Base-by-base conservation (phyloP, 1,140 invertebrate genomes). In the Trichonephila clavipes region DNA sequence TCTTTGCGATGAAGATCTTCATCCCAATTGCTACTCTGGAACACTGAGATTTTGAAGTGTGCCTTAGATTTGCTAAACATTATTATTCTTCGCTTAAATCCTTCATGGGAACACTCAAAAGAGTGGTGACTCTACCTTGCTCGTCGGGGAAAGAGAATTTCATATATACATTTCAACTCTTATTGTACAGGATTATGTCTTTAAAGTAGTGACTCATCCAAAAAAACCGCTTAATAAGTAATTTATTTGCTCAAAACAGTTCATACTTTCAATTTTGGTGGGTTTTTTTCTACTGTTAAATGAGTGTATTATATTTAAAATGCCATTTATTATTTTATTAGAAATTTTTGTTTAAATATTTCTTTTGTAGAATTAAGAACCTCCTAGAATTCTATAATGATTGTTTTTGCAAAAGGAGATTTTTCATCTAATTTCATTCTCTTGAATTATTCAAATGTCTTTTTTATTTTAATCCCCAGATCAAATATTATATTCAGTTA, bases 51-150 rank as follows among this genome's bases (percentile, higher is more conserved):
- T 88, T 88, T 88, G 64, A 93, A 93, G 92, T 88, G 92, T 93
- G 92, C 92, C 92, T 93, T 93, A 93, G 85, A 93, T 93, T 93
- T 93, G 92, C 86, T 93, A 93, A 88, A 88, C 51, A 92, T 82
- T 89, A 85, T 88, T 93, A 40, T 81, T 93, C 92, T 88, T 64
- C 28, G 92, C 91, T 93, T 87, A 69, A 92, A 24, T 81, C 88
- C 61, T 59, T 86, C 59, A 24, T n/a, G 34, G 19, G 69, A 93
- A 64, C 34, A 40, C 40, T 62, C 40, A 24, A 82, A 93, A 82
- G 81, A 66, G 86, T 58, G 66, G 83, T 44, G 12, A 18, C 86
- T 64, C 12, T 40, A n/a, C 83, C 92, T 88, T 58, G 44, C 24
- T 59, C 82, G 19, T 83, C 24, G n/a, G 86, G 21, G 21, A 88